Conservation (phyloP, 2,797 vertebrate genomes). For the Eleutherodactylus coqui region DNA sequence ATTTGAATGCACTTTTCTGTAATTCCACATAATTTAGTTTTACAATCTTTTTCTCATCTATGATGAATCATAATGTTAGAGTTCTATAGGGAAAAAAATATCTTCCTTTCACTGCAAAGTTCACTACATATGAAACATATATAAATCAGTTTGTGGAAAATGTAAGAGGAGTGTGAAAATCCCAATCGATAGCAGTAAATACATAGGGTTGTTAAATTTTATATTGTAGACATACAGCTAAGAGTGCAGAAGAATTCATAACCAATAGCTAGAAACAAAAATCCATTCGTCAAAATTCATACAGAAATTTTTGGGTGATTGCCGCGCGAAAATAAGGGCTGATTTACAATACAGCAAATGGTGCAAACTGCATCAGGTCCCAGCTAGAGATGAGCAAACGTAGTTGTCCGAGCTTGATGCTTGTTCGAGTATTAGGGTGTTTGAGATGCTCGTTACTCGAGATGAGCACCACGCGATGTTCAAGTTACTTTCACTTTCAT, state of each 20-base stretch:
- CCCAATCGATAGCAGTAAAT: not conserved
- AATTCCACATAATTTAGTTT: conserved; percentile 1
- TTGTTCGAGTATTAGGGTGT: too few species aligned
- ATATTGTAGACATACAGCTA: not conserved
- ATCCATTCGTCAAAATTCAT: not conserved
- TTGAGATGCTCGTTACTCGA: too few species aligned
- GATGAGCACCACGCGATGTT: too few species aligned
- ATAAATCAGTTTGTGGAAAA: not conserved
- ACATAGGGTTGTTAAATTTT: not conserved
- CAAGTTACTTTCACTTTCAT: too few species aligned
- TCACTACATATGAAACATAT: not conserved
- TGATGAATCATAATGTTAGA: not conserved
- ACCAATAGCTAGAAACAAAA: not conserved
- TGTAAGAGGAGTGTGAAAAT: not conserved
- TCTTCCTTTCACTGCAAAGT: not conserved
- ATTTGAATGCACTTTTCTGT: not conserved
- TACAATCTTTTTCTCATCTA: conserved; percentile 6
- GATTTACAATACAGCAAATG: not conserved
- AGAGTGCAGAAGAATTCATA: not conserved
- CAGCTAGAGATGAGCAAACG: too few species aligned
- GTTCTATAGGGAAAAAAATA: not conserved
- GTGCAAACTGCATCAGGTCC: too few species aligned
- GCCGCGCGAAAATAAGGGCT: not conserved
- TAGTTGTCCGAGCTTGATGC: too few species aligned
- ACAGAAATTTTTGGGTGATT: not conserved